Conservation (phyloP, 2,113 vertebrate species). For the Peucedramus taeniatus region DNA sequence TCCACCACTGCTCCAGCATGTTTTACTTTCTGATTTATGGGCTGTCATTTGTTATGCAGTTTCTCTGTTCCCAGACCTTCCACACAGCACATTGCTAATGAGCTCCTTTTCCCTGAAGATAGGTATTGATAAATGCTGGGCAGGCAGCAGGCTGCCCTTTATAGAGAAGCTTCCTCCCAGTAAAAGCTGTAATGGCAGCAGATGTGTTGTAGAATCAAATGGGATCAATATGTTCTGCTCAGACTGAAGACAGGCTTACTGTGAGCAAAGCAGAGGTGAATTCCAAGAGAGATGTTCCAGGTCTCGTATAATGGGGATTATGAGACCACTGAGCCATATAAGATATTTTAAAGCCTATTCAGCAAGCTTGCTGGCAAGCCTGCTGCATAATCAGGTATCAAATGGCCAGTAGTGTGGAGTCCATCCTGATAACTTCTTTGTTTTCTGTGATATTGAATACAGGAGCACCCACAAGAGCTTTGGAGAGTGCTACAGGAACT, state of each 20-base stretch:
- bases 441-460: not conserved
- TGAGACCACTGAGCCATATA: constrained; percentile 24
- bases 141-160: not conserved
- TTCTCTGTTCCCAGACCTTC: not conserved
- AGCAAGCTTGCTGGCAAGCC: constrained; percentile 19
- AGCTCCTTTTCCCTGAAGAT: not conserved
- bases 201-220: constrained; percentile 8
- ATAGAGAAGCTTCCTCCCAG: not conserved
- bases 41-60: not conserved
- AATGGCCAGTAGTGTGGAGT: not conserved
- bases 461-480: not conserved
- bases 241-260: not conserved
- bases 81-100: not conserved
- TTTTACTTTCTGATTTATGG: not conserved
- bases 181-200: constrained; percentile 6
- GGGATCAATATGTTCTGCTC: constrained; percentile 33
- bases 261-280: not conserved
- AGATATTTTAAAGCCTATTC: constrained; percentile 54
- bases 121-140: not conserved
- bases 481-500: not conserved
- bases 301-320: constrained; percentile 38
- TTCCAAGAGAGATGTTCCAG: constrained; percentile 48
- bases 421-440: not conserved
- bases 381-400: constrained; percentile 10
- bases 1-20: not conserved